Conservation (phyloP, 2,797 vertebrate species). For the Tadarida brasiliensis region DNA sequence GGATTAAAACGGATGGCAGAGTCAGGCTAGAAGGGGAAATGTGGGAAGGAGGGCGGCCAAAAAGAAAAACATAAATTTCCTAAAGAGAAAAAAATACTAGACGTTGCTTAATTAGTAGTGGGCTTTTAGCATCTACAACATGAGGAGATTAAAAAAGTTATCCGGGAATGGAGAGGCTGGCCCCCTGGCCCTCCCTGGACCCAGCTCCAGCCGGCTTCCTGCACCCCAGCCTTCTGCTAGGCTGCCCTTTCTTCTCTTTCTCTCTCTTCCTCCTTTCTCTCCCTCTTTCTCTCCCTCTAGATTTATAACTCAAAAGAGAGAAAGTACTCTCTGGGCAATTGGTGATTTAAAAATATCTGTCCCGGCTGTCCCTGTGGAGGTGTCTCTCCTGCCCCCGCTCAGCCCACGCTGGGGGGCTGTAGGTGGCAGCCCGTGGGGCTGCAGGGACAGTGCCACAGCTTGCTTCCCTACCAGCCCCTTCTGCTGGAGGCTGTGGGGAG, state of each 20-base stretch:
- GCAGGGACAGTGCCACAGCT: not conserved
- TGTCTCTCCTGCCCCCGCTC: not conserved
- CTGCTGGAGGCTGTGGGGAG: not conserved
- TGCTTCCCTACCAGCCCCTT: not conserved
- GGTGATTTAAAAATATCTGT: conserved; percentile 52
- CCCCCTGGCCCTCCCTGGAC: not conserved
- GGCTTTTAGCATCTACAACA: not conserved
- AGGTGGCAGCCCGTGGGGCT: not conserved
- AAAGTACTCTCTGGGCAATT: conserved; percentile 30
- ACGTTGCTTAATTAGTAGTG: conserved; percentile 57
- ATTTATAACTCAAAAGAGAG: conserved; percentile 49
- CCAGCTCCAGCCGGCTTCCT: not conserved
- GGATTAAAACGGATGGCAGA: conserved; percentile 87
- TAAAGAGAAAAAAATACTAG: conserved; percentile 23
- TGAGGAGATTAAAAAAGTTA: conserved; percentile 9
- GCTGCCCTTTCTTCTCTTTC: not conserved
- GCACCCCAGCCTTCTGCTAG: not conserved
- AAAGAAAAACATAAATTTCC: conserved; percentile 67
- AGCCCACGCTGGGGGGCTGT: not conserved
- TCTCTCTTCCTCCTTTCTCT: not conserved
- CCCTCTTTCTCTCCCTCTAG: not conserved
- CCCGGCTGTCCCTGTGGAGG: not conserved
- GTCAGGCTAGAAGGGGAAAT: conserved; percentile 63
- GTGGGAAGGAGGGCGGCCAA: conserved; percentile 41
- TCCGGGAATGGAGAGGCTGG: not conserved